phyloP scores from a whole-genome alignment of 2,113 vertebrate species.

The Saccopteryx leptura region DNA sequence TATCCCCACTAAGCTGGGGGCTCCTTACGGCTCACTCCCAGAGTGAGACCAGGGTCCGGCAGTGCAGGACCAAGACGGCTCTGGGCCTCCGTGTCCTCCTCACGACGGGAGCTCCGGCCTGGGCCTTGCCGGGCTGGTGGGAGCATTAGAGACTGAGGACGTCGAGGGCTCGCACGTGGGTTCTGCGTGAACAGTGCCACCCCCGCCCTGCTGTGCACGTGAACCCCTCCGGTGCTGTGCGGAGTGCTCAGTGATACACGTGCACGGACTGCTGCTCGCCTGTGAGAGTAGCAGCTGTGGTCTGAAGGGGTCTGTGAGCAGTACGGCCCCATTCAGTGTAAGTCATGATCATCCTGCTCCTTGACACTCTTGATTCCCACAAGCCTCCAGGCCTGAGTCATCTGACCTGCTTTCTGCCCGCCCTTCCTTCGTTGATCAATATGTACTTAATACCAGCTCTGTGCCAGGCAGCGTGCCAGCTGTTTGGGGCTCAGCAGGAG shows the following conservation, averaged over 20 bases:
- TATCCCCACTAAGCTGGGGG: background rate
- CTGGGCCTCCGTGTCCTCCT: background rate
- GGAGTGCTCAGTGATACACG: fast-evolving
- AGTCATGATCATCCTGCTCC: background rate
- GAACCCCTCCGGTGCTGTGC: fast-evolving
- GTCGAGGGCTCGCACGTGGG: background rate
- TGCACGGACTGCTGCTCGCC: fast-evolving
- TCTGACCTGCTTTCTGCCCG: background rate
- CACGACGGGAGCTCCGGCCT: background rate
- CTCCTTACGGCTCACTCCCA: background rate
- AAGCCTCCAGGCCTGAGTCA: background rate
- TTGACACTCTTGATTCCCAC: background rate
- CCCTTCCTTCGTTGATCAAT: background rate
- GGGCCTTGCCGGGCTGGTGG: background rate
- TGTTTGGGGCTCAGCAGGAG: background rate
- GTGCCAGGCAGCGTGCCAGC: background rate
- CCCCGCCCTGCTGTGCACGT: background rate
- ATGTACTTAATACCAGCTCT: background rate
- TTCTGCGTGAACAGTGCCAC: fast-evolving
- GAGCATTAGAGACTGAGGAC: too few species aligned
- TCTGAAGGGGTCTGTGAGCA: background rate
- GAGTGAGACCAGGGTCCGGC: background rate
- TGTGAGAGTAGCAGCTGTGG: fast-evolving
- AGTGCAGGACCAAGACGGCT: background rate
- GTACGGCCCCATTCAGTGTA: background rate